Evolutionary conservation across 2,888 invertebrate species (phyloP), one percentile per base, ranked within the genome.

Genomic region (Blastobasis adustella): DNA sequence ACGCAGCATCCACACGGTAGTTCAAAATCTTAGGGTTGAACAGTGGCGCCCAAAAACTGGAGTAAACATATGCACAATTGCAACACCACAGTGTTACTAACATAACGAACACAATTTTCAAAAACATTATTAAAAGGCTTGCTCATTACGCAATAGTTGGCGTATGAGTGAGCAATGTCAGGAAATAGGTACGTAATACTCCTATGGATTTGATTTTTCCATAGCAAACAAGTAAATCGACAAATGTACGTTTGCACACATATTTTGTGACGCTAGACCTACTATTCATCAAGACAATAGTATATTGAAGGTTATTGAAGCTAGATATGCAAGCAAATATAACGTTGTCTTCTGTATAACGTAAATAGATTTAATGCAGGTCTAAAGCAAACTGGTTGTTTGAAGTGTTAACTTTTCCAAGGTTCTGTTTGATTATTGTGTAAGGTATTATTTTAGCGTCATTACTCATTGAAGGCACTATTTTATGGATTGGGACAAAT

Each of bases 41-140:
- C 40, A 87, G 57, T 6, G 87, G 85, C 48, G 79, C 82, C 79
- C 81, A 88, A 64, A 88, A 88, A 67, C 81, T 82, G 0, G 86
- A 87, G 58, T 74, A 78, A 4, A 79, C 52, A 9, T 61, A 58
- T 8, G 63, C 66, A 48, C 68, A 59, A 9, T 72, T 71, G 54
- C 71, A 67, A 10, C 56, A 55, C 10, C 52, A 54, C 23, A 67
- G 42, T 49, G 59, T 55, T 48, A 62, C 53, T 49, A 69, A 39
- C n/a, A 68, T 49, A 10, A 73, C 52, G 59, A 67, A 49, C 53
- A 56, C 37, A 10, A 49, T 43, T 60, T 62, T 63, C 37, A 62
- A 56, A 47, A 42, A 47, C 59, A 63, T 61, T 52, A 53, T 58
- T 42, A 5, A 23, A 23, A 23, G 49, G 41, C 44, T 52, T 46